Percentiles rank a stretch among this genome's conserved stretches.
Conservation (phyloP, 2,797 vertebrate genomes). For the Hippoglossus hippoglossus region DNA sequence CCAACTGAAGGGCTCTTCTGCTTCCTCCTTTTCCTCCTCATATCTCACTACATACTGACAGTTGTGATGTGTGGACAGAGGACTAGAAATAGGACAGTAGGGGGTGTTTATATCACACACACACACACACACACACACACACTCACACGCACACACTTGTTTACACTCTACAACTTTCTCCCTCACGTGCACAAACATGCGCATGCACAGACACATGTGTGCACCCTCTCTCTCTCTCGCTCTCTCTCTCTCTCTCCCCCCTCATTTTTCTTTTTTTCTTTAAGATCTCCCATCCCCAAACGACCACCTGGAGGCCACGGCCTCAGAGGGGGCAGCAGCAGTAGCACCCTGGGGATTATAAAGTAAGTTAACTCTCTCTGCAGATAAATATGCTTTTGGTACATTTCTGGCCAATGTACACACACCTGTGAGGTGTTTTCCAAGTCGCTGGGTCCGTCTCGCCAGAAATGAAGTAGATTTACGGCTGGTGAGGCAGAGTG, state of each 20-base stretch:
- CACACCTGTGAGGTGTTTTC: constrained; percentile 33
- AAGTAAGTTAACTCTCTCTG: neutral
- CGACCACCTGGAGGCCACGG: constrained; percentile 37
- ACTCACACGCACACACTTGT: constrained; percentile 37
- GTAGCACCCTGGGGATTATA: constrained; percentile 18
- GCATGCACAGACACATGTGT: constrained; percentile 34
- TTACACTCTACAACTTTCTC: constrained; percentile 17
- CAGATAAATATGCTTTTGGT: constrained; percentile 9
- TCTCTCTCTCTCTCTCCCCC: neutral
- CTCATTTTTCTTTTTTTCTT: constrained; percentile 38
- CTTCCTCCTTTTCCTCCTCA: constrained; percentile 63
- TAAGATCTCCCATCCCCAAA: constrained; percentile 26
- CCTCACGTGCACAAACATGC: constrained; percentile 56
- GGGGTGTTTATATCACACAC: constrained; percentile 70
- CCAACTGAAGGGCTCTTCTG: constrained; percentile 53
- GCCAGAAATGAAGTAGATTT: constrained; percentile 71
- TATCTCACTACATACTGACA: constrained; percentile 72
- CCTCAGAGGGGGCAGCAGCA: constrained; percentile 23
- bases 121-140: constrained; percentile 37
- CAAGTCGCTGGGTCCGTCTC: constrained; percentile 66
- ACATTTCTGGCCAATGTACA: constrained; percentile 3
- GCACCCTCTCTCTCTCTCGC: constrained; percentile 10
- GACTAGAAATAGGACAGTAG: constrained; percentile 74
- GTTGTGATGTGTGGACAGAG: constrained; percentile 75
- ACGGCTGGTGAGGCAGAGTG: constrained; percentile 51